Conservation (phyloP, 1,140 invertebrate genomes). For the Scylla paramamosain region DNA sequence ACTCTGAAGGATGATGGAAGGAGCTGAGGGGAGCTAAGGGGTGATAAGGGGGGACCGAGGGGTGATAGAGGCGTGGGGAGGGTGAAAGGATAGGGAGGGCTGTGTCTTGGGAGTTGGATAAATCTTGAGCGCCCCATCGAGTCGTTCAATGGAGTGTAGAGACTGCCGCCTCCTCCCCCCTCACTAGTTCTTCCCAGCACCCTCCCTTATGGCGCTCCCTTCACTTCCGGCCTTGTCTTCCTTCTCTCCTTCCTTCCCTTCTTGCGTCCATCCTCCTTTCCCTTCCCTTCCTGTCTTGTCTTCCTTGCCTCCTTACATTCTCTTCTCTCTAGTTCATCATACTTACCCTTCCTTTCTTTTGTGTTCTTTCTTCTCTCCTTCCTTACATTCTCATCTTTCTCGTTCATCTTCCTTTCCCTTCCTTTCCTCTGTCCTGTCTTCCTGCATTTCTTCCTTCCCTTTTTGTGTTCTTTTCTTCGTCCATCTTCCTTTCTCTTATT, state of each 20-base stretch:
- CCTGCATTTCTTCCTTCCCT: too few relatives aligned
- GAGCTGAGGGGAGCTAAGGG: background rate
- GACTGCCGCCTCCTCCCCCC: background rate
- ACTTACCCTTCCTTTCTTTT: background rate
- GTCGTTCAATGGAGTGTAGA: constrained; percentile 1
- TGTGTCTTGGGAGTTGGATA: background rate
- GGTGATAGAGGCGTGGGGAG: background rate
- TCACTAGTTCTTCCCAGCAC: background rate
- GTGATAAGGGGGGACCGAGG: background rate
- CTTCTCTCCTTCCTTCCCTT: background rate
- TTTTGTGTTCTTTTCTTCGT: too few relatives aligned
- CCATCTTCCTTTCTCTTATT: too few relatives aligned
- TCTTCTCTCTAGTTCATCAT: too few relatives aligned
- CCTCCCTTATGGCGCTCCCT: background rate
- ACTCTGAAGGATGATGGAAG: background rate
- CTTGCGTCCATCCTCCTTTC: background rate
- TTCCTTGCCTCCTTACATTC: background rate
- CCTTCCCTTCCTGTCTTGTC: background rate
- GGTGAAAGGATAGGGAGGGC: background rate
- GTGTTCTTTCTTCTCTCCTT: background rate
- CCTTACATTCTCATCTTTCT: background rate
- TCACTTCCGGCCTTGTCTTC: background rate
- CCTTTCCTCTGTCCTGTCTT: background rate
- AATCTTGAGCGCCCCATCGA: background rate
- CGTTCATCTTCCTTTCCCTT: background rate